Base-by-base conservation (phyloP, 2,113 vertebrate species). In the Siniperca knerii region DNA sequence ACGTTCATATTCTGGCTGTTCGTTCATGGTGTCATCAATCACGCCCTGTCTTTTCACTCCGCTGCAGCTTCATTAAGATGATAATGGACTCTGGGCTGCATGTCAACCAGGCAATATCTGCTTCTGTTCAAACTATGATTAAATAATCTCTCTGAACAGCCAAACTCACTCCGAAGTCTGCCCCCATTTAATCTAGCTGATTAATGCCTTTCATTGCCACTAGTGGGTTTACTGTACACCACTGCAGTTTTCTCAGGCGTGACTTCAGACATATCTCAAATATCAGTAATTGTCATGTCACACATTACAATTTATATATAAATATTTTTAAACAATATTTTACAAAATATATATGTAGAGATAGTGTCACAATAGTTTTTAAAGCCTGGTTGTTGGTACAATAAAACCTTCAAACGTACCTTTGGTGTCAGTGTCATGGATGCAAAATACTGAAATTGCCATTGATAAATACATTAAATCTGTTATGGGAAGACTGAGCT, bases 61-160 rank as follows among this genome's bases (percentile, higher is more conserved):
- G 2, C 29, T 66, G 37, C 10, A 35, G 87, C 87, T 87, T 89
- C 89, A 89, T 91, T 90, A 89, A 48, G 69, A 21, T 82, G 76
- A 92, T 90, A 88, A 93, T 90, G 46, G 74, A 88, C 48, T 89
- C 57, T 65, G 67, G 48, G 82, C 89, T 86, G 62, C 61, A 68
- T 57, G 70, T 91, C 88, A 77, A 75, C 40, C 60, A 64, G 61
- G 62, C 69, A 69, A 79, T 85, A 82, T 87, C 44, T 83, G 77
- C 58, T 64, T 87, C 85, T 73, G 4, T 76, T 91, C 78, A 88
- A 88, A 76, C 75, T 74, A 62, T 89, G 83, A 92, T 90, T 85
- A 75, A 86, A 85, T 85, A 82, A 78, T 78, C 73, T 86, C 76
- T 70, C 74, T 6, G 40, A 79, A 25, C 70, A 75, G 72, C 25